Percentiles rank a stretch among this genome's conserved stretches.
These are phyloP conservation scores for Monomorium pharaonis DNA, from an alignment of 1,140 invertebrate genomes.

Conservation along the genomic window DNA sequence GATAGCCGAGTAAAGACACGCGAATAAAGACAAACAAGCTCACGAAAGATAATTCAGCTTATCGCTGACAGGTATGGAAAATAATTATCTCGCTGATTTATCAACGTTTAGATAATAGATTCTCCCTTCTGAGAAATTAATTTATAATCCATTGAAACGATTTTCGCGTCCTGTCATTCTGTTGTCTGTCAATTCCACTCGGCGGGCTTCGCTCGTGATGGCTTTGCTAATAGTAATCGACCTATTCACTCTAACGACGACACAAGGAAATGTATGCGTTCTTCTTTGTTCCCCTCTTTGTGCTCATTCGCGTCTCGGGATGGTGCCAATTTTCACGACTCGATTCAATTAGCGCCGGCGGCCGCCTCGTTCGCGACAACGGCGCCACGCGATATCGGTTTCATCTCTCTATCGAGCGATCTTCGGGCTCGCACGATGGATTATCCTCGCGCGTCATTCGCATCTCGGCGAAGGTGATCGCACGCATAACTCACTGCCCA, in stretches of 20 bases:
- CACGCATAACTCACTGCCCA: slow-evolving; percentile 34
- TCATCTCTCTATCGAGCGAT: slow-evolving; percentile 2
- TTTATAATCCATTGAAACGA: slow-evolving; percentile 49
- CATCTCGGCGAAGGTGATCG: slow-evolving; percentile 4
- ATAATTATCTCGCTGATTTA: slow-evolving; percentile 9
- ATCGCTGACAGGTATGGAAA: neutral
- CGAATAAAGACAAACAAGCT: neutral
- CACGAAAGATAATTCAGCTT: neutral
- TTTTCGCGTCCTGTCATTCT: slow-evolving; percentile 41
- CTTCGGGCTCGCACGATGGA: slow-evolving; percentile 36
- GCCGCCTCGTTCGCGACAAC: neutral
- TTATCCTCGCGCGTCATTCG: neutral
- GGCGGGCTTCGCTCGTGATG: slow-evolving; percentile 41
- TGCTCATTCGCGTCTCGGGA: neutral
- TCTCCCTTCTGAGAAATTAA: neutral
- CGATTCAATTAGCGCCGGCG: slow-evolving; percentile 23
- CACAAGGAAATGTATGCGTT: no score
- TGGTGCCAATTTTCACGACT: slow-evolving; percentile 1
- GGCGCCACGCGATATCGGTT: slow-evolving; percentile 7
- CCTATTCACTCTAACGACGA: slow-evolving; percentile 23
- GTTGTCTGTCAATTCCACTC: slow-evolving; percentile 59
- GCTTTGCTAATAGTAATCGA: slow-evolving; percentile 49
- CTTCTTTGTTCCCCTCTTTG: neutral
- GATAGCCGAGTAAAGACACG: neutral
- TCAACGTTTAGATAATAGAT: neutral